A percentile compares a stretch with the other conserved stretches of the same genome.
Conservation (phyloP, 2,113 vertebrate species). For the Butastur rufipennis region DNA sequence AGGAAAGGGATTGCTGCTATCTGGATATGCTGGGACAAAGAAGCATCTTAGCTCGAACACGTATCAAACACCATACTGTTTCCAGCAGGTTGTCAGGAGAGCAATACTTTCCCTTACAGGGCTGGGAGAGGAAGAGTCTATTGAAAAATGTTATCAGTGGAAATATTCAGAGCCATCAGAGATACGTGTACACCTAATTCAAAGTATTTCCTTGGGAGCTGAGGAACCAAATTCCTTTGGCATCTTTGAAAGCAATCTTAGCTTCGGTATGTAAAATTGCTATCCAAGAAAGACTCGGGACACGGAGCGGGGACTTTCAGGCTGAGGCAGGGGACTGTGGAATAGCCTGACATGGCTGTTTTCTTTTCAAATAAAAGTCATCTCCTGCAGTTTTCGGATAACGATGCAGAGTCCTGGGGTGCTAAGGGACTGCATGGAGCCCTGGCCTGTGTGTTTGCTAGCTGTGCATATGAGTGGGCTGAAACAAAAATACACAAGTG, state of each 20-base stretch:
- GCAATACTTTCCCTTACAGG: not conserved
- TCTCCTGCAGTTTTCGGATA: not conserved
- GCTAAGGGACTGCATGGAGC: not conserved
- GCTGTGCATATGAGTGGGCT: slow-evolving; percentile 42
- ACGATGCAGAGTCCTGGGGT: not conserved
- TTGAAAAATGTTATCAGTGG: not conserved
- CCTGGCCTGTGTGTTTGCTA: not conserved
- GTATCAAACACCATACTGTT: not conserved
- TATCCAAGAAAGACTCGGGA: not conserved
- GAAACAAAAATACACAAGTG: slow-evolving; percentile 25
- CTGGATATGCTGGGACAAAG: not conserved
- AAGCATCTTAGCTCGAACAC: not conserved
- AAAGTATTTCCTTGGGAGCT: not conserved
- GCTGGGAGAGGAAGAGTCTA: not conserved
- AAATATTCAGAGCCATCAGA: not conserved
- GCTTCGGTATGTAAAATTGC: not conserved
- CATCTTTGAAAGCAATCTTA: not conserved
- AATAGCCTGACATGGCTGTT: slow-evolving; percentile 24
- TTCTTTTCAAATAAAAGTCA: slow-evolving; percentile 11
- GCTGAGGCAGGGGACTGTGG: not conserved
- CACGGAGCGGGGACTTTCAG: not conserved
- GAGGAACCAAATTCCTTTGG: not conserved
- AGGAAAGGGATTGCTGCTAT: not conserved
- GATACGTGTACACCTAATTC: not conserved
- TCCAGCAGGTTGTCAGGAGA: not conserved